Evolutionary conservation across 2,888 invertebrate species (phyloP).

Genomic region (Minunthozetes semirufus): DNA sequence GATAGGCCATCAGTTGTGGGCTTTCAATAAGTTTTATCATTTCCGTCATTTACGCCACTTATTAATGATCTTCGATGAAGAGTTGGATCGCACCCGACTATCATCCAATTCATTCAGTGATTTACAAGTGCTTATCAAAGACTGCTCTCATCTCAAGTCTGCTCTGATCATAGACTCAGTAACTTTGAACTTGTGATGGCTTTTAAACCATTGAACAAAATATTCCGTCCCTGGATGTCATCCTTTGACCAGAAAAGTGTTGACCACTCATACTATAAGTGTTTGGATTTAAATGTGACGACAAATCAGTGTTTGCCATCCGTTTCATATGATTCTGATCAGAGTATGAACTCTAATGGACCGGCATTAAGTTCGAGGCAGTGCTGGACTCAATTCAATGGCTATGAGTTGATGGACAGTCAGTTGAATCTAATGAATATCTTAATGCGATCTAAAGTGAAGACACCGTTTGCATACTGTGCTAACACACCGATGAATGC

Average conservation of each 20-base stretch:
- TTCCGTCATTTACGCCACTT: background rate
- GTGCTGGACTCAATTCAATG: background rate
- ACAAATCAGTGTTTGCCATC: background rate
- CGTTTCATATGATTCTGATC: background rate
- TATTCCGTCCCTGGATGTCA: constrained; percentile 14
- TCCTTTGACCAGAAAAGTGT: background rate
- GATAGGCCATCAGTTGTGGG: constrained; percentile 9
- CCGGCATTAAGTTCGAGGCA: background rate
- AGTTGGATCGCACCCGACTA: background rate
- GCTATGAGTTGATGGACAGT: background rate
- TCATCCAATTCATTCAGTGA: background rate
- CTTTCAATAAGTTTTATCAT: background rate
- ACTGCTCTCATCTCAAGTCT: background rate
- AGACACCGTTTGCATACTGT: no score
- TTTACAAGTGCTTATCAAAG: background rate
- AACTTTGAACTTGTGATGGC: background rate
- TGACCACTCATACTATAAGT: background rate
- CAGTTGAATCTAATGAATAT: background rate
- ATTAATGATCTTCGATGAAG: background rate
- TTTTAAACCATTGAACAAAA: constrained; percentile 17
- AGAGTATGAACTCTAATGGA: background rate
- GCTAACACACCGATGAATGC: background rate
- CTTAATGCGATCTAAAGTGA: background rate
- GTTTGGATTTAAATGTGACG: background rate
- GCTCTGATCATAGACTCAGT: background rate